phyloP scores from a whole-genome alignment of 2,113 vertebrate genomes.

The Nematolebias whitei region DNA sequence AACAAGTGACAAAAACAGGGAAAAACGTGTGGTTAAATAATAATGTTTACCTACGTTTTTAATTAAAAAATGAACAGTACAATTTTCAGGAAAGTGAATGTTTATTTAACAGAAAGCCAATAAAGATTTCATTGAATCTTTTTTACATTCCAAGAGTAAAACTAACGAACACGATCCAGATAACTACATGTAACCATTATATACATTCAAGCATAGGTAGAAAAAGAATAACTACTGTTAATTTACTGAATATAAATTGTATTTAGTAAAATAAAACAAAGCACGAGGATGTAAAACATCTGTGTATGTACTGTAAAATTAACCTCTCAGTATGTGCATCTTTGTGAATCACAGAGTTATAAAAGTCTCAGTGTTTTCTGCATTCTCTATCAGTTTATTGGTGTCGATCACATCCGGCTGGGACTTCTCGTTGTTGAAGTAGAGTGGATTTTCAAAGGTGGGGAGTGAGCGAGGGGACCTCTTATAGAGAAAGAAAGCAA shows the following conservation, averaged over 20 bases:
- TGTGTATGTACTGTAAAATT: constrained; percentile 10
- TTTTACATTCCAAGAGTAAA: constrained; percentile 32
- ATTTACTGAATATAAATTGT: constrained; percentile 59
- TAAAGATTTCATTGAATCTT: not conserved
- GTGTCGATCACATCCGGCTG: constrained; percentile 72
- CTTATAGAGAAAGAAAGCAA: constrained; percentile 65
- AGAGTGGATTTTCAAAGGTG: constrained; percentile 73
- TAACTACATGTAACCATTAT: constrained; percentile 36
- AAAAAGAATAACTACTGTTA: constrained; percentile 55
- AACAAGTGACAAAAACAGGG: too few relatives aligned
- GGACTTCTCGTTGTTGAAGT: constrained; percentile 59
- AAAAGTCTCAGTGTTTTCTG: constrained; percentile 64
- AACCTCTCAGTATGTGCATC: constrained; percentile 8
- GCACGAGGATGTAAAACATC: constrained; percentile 33
- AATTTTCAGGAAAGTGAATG: constrained; percentile 25
- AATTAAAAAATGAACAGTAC: not conserved
- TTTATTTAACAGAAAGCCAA: constrained; percentile 36
- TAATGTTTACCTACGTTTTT: too few relatives aligned
- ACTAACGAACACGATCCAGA: constrained; percentile 46
- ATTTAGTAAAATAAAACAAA: constrained; percentile 29
- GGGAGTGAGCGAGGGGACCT: constrained; percentile 51
- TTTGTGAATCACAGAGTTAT: constrained; percentile 61
- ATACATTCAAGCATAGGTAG: constrained; percentile 45
- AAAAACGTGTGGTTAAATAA: not conserved
- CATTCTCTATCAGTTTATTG: constrained; percentile 73